Percentiles rank a stretch among this genome's conserved stretches.
Evolutionary conservation across 2,113 vertebrate species (phyloP).

Genomic region (Odocoileus hemionus): DNA sequence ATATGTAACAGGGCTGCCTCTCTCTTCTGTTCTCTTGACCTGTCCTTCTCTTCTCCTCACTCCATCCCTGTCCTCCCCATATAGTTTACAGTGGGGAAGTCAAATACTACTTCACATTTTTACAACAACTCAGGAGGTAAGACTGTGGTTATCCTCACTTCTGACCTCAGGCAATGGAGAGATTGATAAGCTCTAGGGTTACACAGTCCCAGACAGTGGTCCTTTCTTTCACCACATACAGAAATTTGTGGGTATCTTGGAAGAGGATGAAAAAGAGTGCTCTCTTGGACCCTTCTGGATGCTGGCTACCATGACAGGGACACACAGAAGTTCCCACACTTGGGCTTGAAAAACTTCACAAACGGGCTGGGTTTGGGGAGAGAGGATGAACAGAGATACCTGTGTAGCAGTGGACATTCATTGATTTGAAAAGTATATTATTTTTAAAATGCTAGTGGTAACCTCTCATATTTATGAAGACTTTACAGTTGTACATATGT

Average conservation of each 20-base stretch:
- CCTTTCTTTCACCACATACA: background rate
- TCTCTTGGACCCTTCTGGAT: background rate
- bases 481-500: background rate
- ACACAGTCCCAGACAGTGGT: background rate
- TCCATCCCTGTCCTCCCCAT: background rate
- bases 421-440: background rate
- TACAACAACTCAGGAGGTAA: background rate
- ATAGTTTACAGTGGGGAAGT: background rate
- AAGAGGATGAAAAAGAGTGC: background rate
- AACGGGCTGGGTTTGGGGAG: background rate
- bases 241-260: background rate
- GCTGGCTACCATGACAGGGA: background rate
- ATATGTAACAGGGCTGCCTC: background rate
- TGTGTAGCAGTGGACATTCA: background rate
- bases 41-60: background rate
- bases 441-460: background rate
- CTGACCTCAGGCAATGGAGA: background rate
- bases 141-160: background rate
- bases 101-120: background rate
- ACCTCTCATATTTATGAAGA: background rate
- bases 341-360: background rate
- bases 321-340: background rate
- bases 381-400: background rate
- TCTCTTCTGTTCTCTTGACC: background rate
- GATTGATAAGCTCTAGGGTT: background rate